Evolutionary conservation across 2,113 vertebrate genomes (phyloP), one percentile per base, ranked within the genome.

Genomic region (Elanus axillaris): DNA sequence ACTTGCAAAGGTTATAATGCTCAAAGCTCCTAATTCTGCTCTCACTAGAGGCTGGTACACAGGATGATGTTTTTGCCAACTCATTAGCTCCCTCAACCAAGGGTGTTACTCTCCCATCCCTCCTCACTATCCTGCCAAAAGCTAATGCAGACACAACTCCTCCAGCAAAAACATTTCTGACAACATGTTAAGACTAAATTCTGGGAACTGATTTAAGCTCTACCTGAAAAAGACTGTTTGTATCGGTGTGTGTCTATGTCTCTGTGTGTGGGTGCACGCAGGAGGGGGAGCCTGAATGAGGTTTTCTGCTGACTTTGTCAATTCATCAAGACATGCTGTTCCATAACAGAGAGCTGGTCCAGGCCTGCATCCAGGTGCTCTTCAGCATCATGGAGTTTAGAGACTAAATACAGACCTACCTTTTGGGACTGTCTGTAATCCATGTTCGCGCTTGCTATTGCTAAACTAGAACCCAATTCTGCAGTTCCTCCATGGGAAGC

Each of bases 101-200:
- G 40, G 58, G 56, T 72, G 56, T 90, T 94, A 53, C 27, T 82
- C 62, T 85, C 40, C 78, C 60, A 53, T 79, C 69, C 90, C 66
- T 81, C 56, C 56, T 86, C n/a, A 9, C 71, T 63, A 7, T 10
- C 40, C 66, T 96, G 94, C 73, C 92, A 96, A 93, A 93, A 86
- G 42, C 45, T 64, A 86, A 71, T 29, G 42, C 34, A 85, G 69
- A 42, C 31, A 21, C 34, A 59, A 88, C 43, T 93, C 80, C 84
- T 96, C 40, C 85, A 92, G 84, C 74, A 69, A 93, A 93, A 96
- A 52, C 34, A 48, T 40, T 87, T 89, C 40, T 88, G 69, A 87
- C 75, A 69, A 68, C 89, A 81, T 77, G 87, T 96, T 95, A 89
- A 82, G 74, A 94, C 90, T 85, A 66, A 81, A 74, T 82, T 94